Base-by-base conservation (phyloP, 1,140 invertebrate genomes). In the Protaetia brevitarsis region DNA sequence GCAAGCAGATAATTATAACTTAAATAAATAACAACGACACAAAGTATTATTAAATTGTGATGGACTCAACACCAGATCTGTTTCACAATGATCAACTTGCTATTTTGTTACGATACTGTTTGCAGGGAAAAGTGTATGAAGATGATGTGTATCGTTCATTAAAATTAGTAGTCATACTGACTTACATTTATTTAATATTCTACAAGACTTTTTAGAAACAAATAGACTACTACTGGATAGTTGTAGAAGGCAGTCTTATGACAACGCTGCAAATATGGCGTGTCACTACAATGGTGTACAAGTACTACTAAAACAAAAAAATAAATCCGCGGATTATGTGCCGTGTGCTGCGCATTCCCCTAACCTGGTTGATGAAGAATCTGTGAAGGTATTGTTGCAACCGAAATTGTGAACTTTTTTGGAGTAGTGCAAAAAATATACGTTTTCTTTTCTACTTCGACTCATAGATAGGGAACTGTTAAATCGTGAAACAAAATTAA, bases 111-210 rank as follows among this genome's bases (percentile, higher is more conserved):
- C 57, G 57, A 28, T 59, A 59, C 26, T 59, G 26, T 27, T 59
- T 21, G 23, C 21, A 23, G 27, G 63, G 51, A 65, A 59, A 65
- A 59, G 51, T 65, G 3, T 65, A 65, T 29, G 36, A 64, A 64
- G 51, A 59, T 65, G 31, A 59, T 58, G 59, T 29, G n/a, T n/a
- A n/a, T n/a, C n/a, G n/a, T n/a, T n/a, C n/a, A n/a, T n/a, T n/a
- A n/a, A n/a, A n/a, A n/a, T 31, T 3, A 65, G 36, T 8, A 56
- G 3, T 65, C 51, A 65, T 21, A 65, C 37, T 58, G 51, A 27
- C 19, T 64, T n/a, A n/a, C 0, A 21, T 57, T 65, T 31, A 1
- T 57, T 59, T 65, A 58, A 59, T 65, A 58, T 2, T 36, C 29
- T 65, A 59, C 45, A 65, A 65, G n/a, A n/a, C n/a, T n/a, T n/a